These are phyloP conservation scores for Chironomus riparius DNA, from an alignment of 2,888 invertebrate species.

Conservation along the genomic window DNA sequence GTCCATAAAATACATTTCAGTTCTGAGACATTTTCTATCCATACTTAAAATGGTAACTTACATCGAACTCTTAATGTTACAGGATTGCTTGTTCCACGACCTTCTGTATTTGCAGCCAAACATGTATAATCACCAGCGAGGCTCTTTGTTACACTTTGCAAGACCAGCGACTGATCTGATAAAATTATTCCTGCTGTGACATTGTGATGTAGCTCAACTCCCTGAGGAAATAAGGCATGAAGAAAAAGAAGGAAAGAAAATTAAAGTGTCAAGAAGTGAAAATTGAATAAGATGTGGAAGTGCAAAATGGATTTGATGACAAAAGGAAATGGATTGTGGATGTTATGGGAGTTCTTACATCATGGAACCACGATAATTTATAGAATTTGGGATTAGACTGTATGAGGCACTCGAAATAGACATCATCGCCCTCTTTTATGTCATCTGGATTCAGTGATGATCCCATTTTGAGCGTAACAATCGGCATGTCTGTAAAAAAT, in stretches of 20 bases:
- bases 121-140: conserved; percentile 85
- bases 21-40: too few species aligned
- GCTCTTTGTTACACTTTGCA: conserved; percentile 71
- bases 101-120: conserved; percentile 75
- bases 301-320: conserved; percentile 38
- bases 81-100: conserved; percentile 66
- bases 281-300: not conserved
- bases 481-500: conserved; percentile 62
- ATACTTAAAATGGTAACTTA: conserved; percentile 42
- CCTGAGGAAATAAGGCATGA: conserved; percentile 43
- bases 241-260: not conserved
- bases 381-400: conserved; percentile 76
- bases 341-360: conserved; percentile 47
- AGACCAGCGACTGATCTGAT: conserved; percentile 76
- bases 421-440: conserved; percentile 84
- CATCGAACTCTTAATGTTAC: conserved; percentile 61
- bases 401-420: conserved; percentile 80
- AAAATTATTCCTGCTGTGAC: conserved; percentile 71
- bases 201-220: conserved; percentile 73
- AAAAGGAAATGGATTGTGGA: not conserved
- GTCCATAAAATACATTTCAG: too few species aligned
- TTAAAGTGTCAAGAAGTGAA: conserved; percentile 29
- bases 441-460: conserved; percentile 74
- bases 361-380: conserved; percentile 79
- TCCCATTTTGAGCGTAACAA: conserved; percentile 73